These are phyloP conservation scores for Oasisia sp. DNA, from an alignment of 2,888 invertebrate species.

Conservation along the genomic window DNA sequence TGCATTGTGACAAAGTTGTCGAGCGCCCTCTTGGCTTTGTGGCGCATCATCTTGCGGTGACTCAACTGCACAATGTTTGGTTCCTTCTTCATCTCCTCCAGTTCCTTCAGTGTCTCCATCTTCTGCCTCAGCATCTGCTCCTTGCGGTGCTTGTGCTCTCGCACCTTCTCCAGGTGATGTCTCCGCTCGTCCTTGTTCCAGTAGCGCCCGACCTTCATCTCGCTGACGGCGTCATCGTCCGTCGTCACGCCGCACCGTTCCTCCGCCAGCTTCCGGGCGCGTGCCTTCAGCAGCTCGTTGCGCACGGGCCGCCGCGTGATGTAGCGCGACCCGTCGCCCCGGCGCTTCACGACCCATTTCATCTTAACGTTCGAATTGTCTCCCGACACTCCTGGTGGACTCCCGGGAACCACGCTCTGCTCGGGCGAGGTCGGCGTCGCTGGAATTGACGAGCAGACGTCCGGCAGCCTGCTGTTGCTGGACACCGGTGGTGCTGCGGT, in stretches of 20 bases:
- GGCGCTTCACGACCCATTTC: slow-evolving; percentile 80
- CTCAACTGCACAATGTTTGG: slow-evolving; percentile 67
- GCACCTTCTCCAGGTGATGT: slow-evolving; percentile 77
- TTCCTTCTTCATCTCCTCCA: slow-evolving; percentile 58
- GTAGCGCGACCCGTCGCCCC: slow-evolving; percentile 81
- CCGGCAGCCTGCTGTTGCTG: not conserved
- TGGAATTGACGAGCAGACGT: not conserved
- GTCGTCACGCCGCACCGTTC: slow-evolving; percentile 77
- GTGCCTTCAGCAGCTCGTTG: slow-evolving; percentile 75
- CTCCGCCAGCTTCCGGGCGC: slow-evolving; percentile 75
- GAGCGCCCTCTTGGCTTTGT: slow-evolving; percentile 68
- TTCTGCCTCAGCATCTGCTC: slow-evolving; percentile 54
- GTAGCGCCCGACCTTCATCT: slow-evolving; percentile 79
- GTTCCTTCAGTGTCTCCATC: slow-evolving; percentile 60
- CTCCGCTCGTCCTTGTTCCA: slow-evolving; percentile 82
- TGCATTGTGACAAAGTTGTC: slow-evolving; percentile 73
- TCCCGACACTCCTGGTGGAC: not conserved
- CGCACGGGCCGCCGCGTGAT: slow-evolving; percentile 79
- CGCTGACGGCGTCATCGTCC: slow-evolving; percentile 82
- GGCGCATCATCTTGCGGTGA: slow-evolving; percentile 72
- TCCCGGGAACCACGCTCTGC: not conserved
- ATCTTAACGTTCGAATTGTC: slow-evolving; percentile 46
- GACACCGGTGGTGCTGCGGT: not conserved
- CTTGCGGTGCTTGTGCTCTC: slow-evolving; percentile 71
- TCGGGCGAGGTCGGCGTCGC: slow-evolving; percentile 3